Base-by-base conservation (phyloP, 1,140 invertebrate species). In the Orchesella cincta region DNA sequence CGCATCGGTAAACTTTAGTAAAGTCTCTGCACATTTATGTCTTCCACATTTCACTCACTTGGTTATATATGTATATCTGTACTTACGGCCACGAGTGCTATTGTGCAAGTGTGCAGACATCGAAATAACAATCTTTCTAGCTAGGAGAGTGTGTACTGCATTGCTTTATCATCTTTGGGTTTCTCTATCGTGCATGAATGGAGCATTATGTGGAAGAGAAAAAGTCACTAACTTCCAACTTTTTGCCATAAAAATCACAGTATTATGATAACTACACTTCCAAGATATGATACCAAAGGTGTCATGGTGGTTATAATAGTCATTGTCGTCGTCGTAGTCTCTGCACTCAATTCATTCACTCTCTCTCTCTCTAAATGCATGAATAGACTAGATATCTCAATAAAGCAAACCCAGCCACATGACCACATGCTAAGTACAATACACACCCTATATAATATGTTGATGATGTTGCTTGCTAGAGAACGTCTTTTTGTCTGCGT, bases 181-280 rank as follows among this genome's bases (percentile, higher is more conserved):
- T n/a, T n/a, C n/a, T n/a, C n/a, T n/a, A n/a, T n/a, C n/a, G n/a
- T n/a, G n/a, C n/a, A n/a, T n/a, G n/a, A n/a, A n/a, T n/a, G n/a
- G n/a, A n/a, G n/a, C n/a, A n/a, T n/a, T n/a, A n/a, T 46, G 18
- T 18, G 54, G n/a, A 23, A n/a, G 54, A 57, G 14, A 57, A 57
- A 57, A 16, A 57, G 54, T 18, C 39, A 46, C 39, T 23, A 57
- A 57, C 54, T 57, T 57, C 54, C 26, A 57, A 57, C 54, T 57
- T 57, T 57, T 57, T 57, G 54, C 23, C 54, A 57, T 57, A 57
- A 57, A n/a, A 57, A 57, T 57, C 54, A 57, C 54, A 57, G 54
- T 57, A 57, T 57, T 57, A 57, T 23, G n/a, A 23, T 57, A 57
- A 57, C 54, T 57, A 57, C 54, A 57, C 26, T 57, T 18, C 54